A percentile compares a stretch with the other conserved stretches of the same genome.
These are phyloP conservation scores for Latrodectus elegans DNA, from an alignment of 2,888 invertebrate genomes.

Conservation along the genomic window DNA sequence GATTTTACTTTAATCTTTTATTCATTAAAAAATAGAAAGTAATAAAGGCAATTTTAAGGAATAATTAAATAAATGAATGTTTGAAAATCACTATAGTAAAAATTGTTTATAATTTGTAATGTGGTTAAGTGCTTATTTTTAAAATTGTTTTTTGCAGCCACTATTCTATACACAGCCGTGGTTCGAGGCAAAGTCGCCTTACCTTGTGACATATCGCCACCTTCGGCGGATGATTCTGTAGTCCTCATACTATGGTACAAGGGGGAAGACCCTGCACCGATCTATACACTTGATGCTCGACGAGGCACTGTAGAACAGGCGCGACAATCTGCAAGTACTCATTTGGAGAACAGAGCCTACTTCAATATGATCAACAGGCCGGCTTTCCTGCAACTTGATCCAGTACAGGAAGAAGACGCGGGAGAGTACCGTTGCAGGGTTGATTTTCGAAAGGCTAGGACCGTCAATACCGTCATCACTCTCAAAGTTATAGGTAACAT, in stretches of 20 bases:
- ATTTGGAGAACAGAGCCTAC: constrained; percentile 71
- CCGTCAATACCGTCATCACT: constrained; percentile 89
- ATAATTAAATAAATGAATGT: no score
- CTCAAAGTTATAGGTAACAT: constrained; percentile 89
- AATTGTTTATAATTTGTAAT: no score
- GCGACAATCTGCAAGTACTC: constrained; percentile 68
- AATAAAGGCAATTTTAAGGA: no score
- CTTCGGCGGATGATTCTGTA: constrained; percentile 71
- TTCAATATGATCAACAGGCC: constrained; percentile 72
- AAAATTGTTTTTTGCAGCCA: constrained; percentile 61
- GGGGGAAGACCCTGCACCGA: constrained; percentile 82
- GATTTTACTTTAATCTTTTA: no score
- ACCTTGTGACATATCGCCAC: constrained; percentile 71
- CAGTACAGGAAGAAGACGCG: constrained; percentile 79
- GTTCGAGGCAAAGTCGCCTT: constrained; percentile 71
- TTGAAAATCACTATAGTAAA: no score
- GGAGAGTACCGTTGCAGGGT: constrained; percentile 91
- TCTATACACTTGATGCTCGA: constrained; percentile 79
- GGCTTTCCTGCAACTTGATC: constrained; percentile 72
- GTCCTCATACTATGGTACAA: constrained; percentile 90
- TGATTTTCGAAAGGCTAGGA: constrained; percentile 91
- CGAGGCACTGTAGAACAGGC: constrained; percentile 71
- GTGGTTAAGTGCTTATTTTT: no score
- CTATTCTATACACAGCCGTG: constrained; percentile 72
- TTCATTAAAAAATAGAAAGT: no score